These are phyloP conservation scores for Sandelia bainsii DNA, from an alignment of 2,797 vertebrate species.

Conservation along the genomic window DNA sequence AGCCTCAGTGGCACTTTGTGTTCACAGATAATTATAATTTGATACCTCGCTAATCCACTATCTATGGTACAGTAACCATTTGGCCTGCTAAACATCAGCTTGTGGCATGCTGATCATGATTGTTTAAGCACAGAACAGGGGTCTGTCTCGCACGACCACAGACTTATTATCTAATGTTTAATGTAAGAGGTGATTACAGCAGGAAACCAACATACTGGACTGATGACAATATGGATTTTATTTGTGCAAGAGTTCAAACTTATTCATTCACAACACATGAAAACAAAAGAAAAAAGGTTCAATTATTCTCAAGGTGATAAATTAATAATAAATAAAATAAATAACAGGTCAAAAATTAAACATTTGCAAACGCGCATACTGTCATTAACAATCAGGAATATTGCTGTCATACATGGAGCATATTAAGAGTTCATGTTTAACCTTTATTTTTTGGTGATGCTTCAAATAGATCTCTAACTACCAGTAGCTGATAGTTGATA, in stretches of 20 bases:
- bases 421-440: constrained; percentile 27
- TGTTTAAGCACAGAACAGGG: too few relatives aligned
- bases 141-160: too few relatives aligned
- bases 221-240: constrained; percentile 14
- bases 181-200: background rate
- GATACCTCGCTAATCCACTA: too few relatives aligned
- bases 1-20: too few relatives aligned
- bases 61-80: too few relatives aligned
- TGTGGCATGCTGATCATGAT: too few relatives aligned
- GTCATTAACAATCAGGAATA: constrained; percentile 5
- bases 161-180: too few relatives aligned
- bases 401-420: constrained; percentile 6
- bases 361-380: constrained; percentile 12
- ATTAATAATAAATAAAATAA: constrained; percentile 68
- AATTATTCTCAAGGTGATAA: constrained; percentile 29
- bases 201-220: constrained; percentile 3
- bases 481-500: too few relatives aligned
- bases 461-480: too few relatives aligned
- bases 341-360: constrained; percentile 40
- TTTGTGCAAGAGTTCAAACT: constrained; percentile 14
- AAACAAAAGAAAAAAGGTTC: background rate
- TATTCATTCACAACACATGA: constrained; percentile 6
- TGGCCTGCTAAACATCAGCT: too few relatives aligned
- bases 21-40: too few relatives aligned
- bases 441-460: background rate